These are phyloP conservation scores for Synanthedon andrenaeformis DNA, from an alignment of 2,888 invertebrate genomes.

Conservation along the genomic window DNA sequence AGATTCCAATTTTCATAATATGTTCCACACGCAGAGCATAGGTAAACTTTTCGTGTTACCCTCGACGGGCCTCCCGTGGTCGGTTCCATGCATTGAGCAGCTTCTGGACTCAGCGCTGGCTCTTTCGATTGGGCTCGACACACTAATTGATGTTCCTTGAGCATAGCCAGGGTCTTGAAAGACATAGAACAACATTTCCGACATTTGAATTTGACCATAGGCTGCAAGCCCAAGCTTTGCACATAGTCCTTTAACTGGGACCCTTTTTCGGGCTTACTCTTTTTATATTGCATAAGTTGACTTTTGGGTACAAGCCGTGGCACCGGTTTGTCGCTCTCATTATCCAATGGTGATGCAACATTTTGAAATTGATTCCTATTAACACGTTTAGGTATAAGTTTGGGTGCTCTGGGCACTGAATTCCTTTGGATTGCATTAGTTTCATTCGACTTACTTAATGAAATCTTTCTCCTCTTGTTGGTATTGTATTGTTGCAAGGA, in stretches of 20 bases:
- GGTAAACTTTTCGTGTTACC: slow-evolving; percentile 81
- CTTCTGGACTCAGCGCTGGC: slow-evolving; percentile 49
- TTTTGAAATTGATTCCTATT: slow-evolving; percentile 45
- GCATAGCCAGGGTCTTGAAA: slow-evolving; percentile 73
- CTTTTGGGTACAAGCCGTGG: slow-evolving; percentile 62
- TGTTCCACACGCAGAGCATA: slow-evolving; percentile 85
- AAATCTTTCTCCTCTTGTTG: slow-evolving; percentile 45
- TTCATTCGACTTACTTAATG: slow-evolving; percentile 40
- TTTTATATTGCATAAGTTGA: slow-evolving; percentile 55
- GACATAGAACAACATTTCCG: slow-evolving; percentile 78
- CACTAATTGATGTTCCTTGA: slow-evolving; percentile 77
- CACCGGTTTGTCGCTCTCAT: slow-evolving; percentile 57
- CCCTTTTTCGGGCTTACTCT: slow-evolving; percentile 53
- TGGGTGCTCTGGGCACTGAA: slow-evolving; percentile 42
- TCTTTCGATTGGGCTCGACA: slow-evolving; percentile 68
- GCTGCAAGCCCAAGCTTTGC: slow-evolving; percentile 78
- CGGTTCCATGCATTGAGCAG: slow-evolving; percentile 39
- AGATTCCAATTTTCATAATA: slow-evolving; percentile 90
- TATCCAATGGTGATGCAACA: slow-evolving; percentile 39
- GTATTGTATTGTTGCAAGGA: slow-evolving; percentile 42
- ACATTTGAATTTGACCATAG: slow-evolving; percentile 79
- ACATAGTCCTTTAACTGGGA: slow-evolving; percentile 73
- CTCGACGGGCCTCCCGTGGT: slow-evolving; percentile 60
- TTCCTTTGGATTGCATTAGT: slow-evolving; percentile 23
- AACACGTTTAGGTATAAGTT: slow-evolving; percentile 48